Conservation (phyloP, 2,888 invertebrate genomes). For the Erannis defoliaria region DNA sequence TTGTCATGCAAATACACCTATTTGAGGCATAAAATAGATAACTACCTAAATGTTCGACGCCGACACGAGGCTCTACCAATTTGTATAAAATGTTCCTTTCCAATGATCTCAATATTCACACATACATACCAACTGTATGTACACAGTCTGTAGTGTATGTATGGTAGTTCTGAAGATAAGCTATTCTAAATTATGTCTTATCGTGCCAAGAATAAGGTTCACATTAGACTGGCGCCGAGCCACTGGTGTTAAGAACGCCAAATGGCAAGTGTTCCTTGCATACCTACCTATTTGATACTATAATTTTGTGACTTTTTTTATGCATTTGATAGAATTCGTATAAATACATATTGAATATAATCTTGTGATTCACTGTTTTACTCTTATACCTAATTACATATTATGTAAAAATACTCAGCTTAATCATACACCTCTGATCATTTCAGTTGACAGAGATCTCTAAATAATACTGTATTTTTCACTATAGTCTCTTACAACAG, state of each 20-base stretch:
- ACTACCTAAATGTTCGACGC: constrained; percentile 18
- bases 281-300: constrained; percentile 60
- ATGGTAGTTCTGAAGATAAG: constrained; percentile 61
- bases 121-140: constrained; percentile 64
- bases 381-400: too few species aligned
- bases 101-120: constrained; percentile 54
- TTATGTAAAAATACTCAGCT: too few species aligned
- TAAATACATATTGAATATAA: too few species aligned
- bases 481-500: too few species aligned
- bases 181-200: constrained; percentile 62
- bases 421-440: too few species aligned
- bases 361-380: too few species aligned
- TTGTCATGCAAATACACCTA: constrained; percentile 48
- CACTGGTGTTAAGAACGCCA: constrained; percentile 57
- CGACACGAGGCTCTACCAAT: constrained; percentile 31
- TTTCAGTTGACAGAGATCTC: too few species aligned
- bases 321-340: too few species aligned
- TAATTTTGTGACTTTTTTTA: constrained; percentile 39
- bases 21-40: constrained; percentile 19
- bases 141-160: constrained; percentile 72
- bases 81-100: constrained; percentile 41
- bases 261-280: constrained; percentile 51
- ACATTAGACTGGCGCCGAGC: constrained; percentile 52
- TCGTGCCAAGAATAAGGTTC: constrained; percentile 55
- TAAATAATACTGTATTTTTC: too few species aligned